Base-by-base conservation (phyloP, 1,140 invertebrate genomes). In the Heliconius himera region DNA sequence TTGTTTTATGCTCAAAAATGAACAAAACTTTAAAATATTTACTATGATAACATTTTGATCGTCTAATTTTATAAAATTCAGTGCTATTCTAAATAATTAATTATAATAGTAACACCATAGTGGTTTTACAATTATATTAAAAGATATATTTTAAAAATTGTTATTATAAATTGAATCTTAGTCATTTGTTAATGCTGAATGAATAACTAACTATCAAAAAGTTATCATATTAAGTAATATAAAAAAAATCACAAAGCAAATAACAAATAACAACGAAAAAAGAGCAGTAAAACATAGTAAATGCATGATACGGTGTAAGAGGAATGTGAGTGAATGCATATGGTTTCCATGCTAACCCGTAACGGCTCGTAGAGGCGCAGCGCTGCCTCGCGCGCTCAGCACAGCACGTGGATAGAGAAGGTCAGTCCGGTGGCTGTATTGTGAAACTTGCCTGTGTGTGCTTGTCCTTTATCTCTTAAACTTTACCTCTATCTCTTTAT, bases 361-460 rank as follows among this genome's bases (percentile, higher is more conserved):
- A 93, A 92, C 88, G 90, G 88, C 90, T 88, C 89, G 88, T 93
- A 93, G 93, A 90, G 89, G 89, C 91, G 90, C 82, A 90, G 87
- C 78, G 91, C 90, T 77, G 87, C 91, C 83, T 90, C 91, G 83
- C 91, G 93, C 82, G 91, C 91, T 82, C 88, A 93, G 76, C 89
- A 95, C 91, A 94, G 94, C 90, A 95, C 94, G 79, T 97, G 97
- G 97, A 96, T 97, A 89, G 96, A 96, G 92, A 97, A 97, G 96
- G 97, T 97, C 96, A 96, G 95, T 95, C 86, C 83, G 80, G 72
- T 75, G 73, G 72, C 70, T 51, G 33, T 33, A n/a, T 33, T 76
- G 66, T 51, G 66, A 46, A 46, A 20, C 49, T 54, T 72, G 74
- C 56, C 33, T n/a, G 26, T 72, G 70, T 72, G 29, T 41, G 70